Evolutionary conservation across 2,888 invertebrate genomes (phyloP).

Genomic region (Electrophaes corylata): DNA sequence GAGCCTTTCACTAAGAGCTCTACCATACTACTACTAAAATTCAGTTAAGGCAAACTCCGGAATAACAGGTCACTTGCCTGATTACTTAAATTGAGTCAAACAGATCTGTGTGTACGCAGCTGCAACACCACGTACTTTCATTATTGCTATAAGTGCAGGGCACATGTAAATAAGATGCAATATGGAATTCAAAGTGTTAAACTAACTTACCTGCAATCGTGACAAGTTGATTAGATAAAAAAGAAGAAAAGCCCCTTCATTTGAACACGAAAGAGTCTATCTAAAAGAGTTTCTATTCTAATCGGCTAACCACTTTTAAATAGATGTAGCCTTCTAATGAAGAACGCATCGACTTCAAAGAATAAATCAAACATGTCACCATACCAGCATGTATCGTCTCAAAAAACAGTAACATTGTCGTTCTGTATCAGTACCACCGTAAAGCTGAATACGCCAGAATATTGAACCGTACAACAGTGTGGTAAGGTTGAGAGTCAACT

Average conservation of each 20-base stretch:
- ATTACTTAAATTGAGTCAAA: constrained; percentile 20
- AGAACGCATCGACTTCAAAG: constrained; percentile 37
- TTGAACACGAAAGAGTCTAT: background rate
- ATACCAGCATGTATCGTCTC: constrained; percentile 35
- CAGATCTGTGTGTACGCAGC: constrained; percentile 23
- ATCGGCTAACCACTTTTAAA: background rate
- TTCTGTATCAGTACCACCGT: constrained; percentile 30
- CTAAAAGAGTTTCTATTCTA: background rate
- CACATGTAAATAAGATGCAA: background rate
- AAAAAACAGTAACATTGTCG: constrained; percentile 42
- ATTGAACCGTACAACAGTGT: constrained; percentile 19
- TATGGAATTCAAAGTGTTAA: background rate
- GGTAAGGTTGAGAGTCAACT: constrained; percentile 25
- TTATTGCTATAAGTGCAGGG: constrained; percentile 14
- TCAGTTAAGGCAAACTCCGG: constrained; percentile 3
- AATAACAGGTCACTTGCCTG: constrained; percentile 9
- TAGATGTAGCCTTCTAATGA: constrained; percentile 32
- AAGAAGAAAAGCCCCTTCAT: background rate
- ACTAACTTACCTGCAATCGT: background rate
- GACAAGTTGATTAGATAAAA: background rate
- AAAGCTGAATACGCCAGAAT: constrained; percentile 5
- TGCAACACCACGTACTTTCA: constrained; percentile 7
- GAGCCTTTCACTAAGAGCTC: no score
- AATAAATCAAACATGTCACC: constrained; percentile 45
- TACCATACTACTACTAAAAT: no score